These are phyloP conservation scores for Saturnia japonica DNA, from an alignment of 2,888 invertebrate species.

Conservation along the genomic window DNA sequence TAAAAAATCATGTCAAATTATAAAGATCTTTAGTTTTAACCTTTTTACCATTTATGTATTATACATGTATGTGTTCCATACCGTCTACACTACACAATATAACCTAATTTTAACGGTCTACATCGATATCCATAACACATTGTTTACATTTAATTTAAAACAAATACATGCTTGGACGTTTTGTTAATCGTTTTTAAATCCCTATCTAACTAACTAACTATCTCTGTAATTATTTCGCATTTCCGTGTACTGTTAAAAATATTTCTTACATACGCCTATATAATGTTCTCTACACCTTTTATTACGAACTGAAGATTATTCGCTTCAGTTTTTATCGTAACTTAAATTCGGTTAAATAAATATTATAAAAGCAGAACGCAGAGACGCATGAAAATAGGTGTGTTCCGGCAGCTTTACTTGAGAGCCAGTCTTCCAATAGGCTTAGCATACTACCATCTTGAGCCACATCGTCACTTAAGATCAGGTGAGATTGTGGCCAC, in stretches of 20 bases:
- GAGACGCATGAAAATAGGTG: no score
- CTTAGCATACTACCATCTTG: no score
- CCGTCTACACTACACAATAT: constrained; percentile 26
- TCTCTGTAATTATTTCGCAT: constrained; percentile 25
- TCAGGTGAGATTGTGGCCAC: no score
- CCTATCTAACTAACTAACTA: constrained; percentile 28
- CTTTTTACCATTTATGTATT: constrained; percentile 2
- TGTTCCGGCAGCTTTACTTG: no score
- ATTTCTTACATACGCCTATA: not conserved
- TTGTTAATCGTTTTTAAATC: constrained; percentile 33
- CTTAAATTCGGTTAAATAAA: no score
- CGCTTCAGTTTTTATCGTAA: not conserved
- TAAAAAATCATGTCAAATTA: no score
- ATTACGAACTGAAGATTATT: not conserved
- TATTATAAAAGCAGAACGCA: no score
- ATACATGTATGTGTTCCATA: not conserved
- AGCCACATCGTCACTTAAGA: no score
- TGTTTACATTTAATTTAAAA: constrained; percentile 38
- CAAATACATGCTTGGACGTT: constrained; percentile 27
- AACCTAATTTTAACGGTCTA: constrained; percentile 22
- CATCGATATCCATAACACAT: constrained; percentile 28
- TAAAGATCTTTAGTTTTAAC: not conserved
- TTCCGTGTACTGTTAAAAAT: constrained; percentile 23
- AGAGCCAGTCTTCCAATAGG: no score
- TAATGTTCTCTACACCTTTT: not conserved